These are phyloP conservation scores for Alsophila aescularia DNA, from an alignment of 2,888 invertebrate species.

Conservation along the genomic window DNA sequence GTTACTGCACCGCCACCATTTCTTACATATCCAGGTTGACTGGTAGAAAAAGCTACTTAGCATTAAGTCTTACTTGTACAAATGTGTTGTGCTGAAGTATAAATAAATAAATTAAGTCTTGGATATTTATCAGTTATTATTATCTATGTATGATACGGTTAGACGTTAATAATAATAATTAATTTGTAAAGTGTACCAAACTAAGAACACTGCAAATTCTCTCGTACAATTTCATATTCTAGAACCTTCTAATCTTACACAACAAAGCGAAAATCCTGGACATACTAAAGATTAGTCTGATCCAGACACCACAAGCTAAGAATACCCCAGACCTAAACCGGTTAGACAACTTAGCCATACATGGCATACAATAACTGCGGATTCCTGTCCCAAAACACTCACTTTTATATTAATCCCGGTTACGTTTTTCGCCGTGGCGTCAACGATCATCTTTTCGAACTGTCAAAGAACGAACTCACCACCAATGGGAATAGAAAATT, in stretches of 20 bases:
- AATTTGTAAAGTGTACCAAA: too few species aligned
- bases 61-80: too few species aligned
- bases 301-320: conserved; percentile 5
- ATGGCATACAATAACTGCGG: conserved; percentile 5
- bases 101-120: too few species aligned
- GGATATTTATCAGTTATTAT: too few species aligned
- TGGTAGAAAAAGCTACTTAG: too few species aligned
- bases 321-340: conserved; percentile 25
- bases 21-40: too few species aligned
- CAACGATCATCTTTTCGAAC: conserved; percentile 62
- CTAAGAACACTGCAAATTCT: too few species aligned
- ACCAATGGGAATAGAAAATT: conserved; percentile 4
- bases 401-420: conserved; percentile 80
- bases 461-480: background rate
- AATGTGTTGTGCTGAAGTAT: too few species aligned
- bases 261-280: conserved; percentile 12
- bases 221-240: too few species aligned
- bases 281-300: conserved; percentile 12
- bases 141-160: too few species aligned
- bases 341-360: conserved; percentile 19
- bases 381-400: conserved; percentile 45
- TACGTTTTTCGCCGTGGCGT: conserved; percentile 59
- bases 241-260: background rate
- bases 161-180: too few species aligned
- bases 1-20: too few species aligned